Percentiles rank a stretch among this genome's conserved stretches.
phyloP scores from a whole-genome alignment of 2,797 vertebrate genomes.

The Parambassis ranga region DNA sequence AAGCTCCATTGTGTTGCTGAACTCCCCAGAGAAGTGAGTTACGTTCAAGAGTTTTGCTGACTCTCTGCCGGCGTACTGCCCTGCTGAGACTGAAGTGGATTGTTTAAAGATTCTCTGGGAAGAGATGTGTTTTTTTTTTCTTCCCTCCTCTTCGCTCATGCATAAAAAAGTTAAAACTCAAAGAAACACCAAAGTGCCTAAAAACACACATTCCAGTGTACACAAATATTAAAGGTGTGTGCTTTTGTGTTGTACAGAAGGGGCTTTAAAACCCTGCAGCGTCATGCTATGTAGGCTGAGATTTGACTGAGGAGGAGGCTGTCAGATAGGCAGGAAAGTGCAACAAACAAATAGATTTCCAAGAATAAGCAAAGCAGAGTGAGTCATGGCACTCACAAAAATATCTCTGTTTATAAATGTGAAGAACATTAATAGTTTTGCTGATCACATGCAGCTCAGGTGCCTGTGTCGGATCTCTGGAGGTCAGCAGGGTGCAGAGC shows the following conservation, averaged over 20 bases:
- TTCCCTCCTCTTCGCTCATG: background rate
- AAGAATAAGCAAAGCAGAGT: background rate
- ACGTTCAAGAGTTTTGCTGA: constrained; percentile 43
- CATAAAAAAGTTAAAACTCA: constrained; percentile 2
- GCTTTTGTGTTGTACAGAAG: constrained; percentile 8
- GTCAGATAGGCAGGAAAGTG: background rate
- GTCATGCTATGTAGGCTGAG: background rate
- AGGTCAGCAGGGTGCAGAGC: constrained; percentile 12
- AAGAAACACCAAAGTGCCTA: constrained; percentile 15
- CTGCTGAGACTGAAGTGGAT: constrained; percentile 44
- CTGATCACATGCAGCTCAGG: constrained; percentile 23
- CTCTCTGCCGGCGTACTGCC: constrained; percentile 33
- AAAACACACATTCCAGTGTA: constrained; percentile 15
- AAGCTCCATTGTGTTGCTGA: constrained; percentile 46
- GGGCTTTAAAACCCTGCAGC: constrained; percentile 25
- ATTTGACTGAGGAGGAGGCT: background rate
- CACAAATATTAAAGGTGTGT: constrained; percentile 4
- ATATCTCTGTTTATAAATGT: background rate
- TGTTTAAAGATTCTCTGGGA: constrained; percentile 50
- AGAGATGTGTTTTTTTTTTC: background rate
- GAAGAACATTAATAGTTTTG: constrained; percentile 23
- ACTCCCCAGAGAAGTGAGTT: constrained; percentile 45
- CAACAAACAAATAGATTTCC: constrained; percentile 29
- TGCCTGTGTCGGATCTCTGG: constrained; percentile 6
- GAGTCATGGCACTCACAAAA: background rate